A percentile compares a stretch with the other conserved stretches of the same genome.
phyloP scores from a whole-genome alignment of 2,797 vertebrate genomes.

The Pogonophryne albipinna region DNA sequence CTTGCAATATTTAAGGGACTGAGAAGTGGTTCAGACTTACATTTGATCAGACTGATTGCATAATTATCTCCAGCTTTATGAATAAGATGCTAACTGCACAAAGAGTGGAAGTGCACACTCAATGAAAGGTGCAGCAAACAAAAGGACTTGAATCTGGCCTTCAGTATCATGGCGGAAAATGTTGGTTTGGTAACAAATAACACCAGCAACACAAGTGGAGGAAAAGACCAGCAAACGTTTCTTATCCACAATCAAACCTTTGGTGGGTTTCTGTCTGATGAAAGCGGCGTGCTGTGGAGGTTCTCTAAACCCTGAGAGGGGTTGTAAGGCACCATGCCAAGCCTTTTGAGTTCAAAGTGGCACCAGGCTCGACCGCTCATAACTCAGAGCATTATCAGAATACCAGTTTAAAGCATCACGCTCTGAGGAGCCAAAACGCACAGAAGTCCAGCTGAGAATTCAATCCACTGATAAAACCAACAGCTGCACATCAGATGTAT shows the following conservation, averaged over 20 bases:
- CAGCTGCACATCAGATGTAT: neutral
- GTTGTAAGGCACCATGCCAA: slow-evolving; percentile 34
- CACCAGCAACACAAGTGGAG: too few relatives aligned
- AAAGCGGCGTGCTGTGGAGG: neutral
- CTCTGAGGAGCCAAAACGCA: neutral
- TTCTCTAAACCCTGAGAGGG: slow-evolving; percentile 1
- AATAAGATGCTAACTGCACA: neutral
- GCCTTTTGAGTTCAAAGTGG: slow-evolving; percentile 22
- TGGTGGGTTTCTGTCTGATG: neutral
- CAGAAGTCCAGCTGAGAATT: neutral
- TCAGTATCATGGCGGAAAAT: too few relatives aligned
- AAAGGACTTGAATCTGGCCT: neutral
- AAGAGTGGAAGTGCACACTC: neutral
- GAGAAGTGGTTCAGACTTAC: neutral
- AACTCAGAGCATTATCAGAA: slow-evolving; percentile 52
- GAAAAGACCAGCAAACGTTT: neutral
- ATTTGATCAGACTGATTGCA: neutral
- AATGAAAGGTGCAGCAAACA: neutral
- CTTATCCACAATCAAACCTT: neutral
- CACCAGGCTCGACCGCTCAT: slow-evolving; percentile 23
- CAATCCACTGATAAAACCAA: slow-evolving; percentile 1
- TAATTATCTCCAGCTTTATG: neutral
- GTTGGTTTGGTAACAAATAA: too few relatives aligned
- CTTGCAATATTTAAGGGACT: neutral
- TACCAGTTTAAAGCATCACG: slow-evolving; percentile 14